Base-by-base conservation (phyloP, 2,797 vertebrate genomes). In the Paratrypauchen microcephalus region DNA sequence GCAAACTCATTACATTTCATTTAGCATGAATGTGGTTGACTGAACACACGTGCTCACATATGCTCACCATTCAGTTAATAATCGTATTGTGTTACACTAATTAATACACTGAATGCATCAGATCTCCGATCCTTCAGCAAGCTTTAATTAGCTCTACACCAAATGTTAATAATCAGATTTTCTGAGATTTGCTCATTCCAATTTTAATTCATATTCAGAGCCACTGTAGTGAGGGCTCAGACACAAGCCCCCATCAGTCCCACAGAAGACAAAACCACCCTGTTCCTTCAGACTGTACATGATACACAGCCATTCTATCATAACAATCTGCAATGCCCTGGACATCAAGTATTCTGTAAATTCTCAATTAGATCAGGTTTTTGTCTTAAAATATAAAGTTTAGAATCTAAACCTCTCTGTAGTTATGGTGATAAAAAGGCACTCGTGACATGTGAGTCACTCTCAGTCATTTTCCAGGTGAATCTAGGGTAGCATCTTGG, bases 51-150 rank as follows among this genome's bases (percentile, higher is more conserved):
- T 69, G 56, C 23, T 65, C n/a, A n/a, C n/a, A 24, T 58, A 63
- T 63, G 59, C 68, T 68, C 18, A 47, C 65, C 60, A 39, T 19
- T 61, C 79, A 56, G 58, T 80, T 76, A 78, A 81, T 77, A 72
- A 77, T 24, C 65, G 28, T 65, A 50, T 69, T 28, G 36, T 75
- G 69, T 69, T 69, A 69, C 76, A 56, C 18, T 21, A 32, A 47
- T 67, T 19, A 30, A 68, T 80, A 70, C 23, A 70, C 47, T 66
- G 26, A 65, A 65, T 13, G 2, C 18, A 73, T 68, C 52, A 41
- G 70, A 67, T 66, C 56, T 57, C 26, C 63, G 54, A 70, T 89
- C 87, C 75, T 74, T 91, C 87, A 89, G n/a, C 88, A 81, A 85
- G 75, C n/a, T 15, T 84, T 83, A 87, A 90, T 91, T 82, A 87